Evolutionary conservation across 2,113 vertebrate species (phyloP).

Genomic region (Azemiops feae): DNA sequence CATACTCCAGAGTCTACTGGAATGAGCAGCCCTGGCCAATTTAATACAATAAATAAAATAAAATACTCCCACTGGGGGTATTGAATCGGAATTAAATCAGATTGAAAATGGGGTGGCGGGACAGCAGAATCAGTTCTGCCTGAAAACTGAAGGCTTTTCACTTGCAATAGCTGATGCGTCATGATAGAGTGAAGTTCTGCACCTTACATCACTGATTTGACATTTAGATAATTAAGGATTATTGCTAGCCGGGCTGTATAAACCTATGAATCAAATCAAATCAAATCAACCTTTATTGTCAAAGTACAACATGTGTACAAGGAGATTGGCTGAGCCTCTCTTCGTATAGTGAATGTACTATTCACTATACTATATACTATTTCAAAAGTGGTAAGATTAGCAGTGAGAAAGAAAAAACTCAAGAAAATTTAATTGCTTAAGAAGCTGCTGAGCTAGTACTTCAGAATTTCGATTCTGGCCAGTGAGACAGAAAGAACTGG

Average conservation of each 20-base stretch:
- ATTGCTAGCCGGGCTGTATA: slow-evolving; percentile 53
- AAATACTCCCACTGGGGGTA: slow-evolving; percentile 27
- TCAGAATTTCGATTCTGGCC: background rate
- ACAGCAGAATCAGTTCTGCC: slow-evolving; percentile 44
- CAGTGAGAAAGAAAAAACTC: slow-evolving; percentile 22
- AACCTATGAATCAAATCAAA: too few relatives aligned
- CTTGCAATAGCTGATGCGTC: slow-evolving; percentile 51
- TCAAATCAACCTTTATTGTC: too few relatives aligned
- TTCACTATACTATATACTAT: slow-evolving; percentile 30
- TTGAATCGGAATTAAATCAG: slow-evolving; percentile 55
- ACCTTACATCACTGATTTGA: slow-evolving; percentile 59
- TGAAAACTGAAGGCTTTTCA: slow-evolving; percentile 41
- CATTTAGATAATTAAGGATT: slow-evolving; percentile 69
- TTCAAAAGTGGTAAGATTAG: slow-evolving; percentile 57
- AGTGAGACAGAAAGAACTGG: background rate
- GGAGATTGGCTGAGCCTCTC: too few relatives aligned
- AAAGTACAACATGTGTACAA: too few relatives aligned
- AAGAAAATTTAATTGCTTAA: slow-evolving; percentile 31
- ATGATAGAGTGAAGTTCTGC: slow-evolving; percentile 58
- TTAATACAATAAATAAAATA: background rate
- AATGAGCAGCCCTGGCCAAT: background rate
- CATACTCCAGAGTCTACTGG: background rate
- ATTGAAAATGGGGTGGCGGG: slow-evolving; percentile 23
- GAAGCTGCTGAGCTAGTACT: slow-evolving; percentile 39
- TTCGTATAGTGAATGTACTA: too few relatives aligned